Evolutionary conservation across 2,797 vertebrate species (phyloP).

Genomic region (Glossophaga mutica): DNA sequence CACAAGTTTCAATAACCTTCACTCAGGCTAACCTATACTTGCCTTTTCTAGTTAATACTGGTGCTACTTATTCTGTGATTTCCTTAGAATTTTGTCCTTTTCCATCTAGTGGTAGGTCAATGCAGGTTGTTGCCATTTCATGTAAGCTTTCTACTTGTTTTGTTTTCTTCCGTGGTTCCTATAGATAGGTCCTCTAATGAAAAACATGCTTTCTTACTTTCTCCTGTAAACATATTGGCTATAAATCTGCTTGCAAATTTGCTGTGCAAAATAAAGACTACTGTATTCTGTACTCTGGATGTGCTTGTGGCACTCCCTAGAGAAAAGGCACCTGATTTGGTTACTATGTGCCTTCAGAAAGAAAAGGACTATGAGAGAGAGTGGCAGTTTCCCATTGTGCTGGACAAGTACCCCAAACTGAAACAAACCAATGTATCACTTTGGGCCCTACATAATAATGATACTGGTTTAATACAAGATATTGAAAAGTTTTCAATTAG

Average conservation of each 20-base stretch:
- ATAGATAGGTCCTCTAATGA: neutral
- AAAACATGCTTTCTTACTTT: neutral
- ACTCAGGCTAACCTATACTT: neutral
- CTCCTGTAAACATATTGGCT: neutral
- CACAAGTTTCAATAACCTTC: neutral
- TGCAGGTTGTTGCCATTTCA: neutral
- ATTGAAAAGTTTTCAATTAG: too few species aligned
- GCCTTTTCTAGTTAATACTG: neutral
- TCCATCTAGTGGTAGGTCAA: neutral
- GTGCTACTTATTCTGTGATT: neutral
- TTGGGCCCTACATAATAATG: neutral
- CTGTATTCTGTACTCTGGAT: neutral
- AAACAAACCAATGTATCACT: neutral
- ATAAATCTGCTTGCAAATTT: neutral
- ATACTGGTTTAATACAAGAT: neutral
- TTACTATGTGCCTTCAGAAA: neutral
- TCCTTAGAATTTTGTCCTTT: neutral
- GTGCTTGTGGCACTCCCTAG: neutral
- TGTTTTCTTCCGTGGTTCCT: neutral
- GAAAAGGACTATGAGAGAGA: neutral
- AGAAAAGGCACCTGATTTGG: neutral
- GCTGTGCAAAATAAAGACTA: neutral
- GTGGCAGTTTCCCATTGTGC: neutral
- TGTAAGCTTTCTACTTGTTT: neutral
- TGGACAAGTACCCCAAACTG: neutral